Evolutionary conservation across 2,113 vertebrate genomes (phyloP), one percentile per base, ranked within the genome.

Genomic region (Hystrix brachyura): DNA sequence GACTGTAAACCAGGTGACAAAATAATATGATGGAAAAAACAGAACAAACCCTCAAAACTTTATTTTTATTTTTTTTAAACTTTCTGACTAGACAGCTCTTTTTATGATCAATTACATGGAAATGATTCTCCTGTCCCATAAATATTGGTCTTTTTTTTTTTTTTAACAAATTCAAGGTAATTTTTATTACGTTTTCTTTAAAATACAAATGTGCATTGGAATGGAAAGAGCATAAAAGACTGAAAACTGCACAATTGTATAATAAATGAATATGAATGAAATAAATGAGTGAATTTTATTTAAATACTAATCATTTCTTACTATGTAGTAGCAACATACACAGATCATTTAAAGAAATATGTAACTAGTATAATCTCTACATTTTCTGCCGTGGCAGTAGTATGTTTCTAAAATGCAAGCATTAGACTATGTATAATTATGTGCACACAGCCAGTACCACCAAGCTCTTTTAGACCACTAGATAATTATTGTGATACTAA

Each of bases 271-370:
- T 76, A 46, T 69, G 34, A 95, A 69, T 87, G 48, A 59, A 90
- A 64, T 72, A 87, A 90, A 29, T 59, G 21, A 92, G 25, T 59
- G 32, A 65, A 57, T 8, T 62, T n/a, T 93, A 80, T 71, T 85
- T 94, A 12, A 95, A 90, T 87, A 94, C 80, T 79, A 83, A 74
- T 81, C 13, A 64, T 71, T 78, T 82, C 51, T 92, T 91, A 55
- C 32, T 57, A 65, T 95, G n/a, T 79, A 60, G 11, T 87, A 38
- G 69, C 65, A 94, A 46, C 32, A 91, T 51, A 79, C 21, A 48
- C 46, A 94, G 91, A 81, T 92, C 85, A 57, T 86, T 93, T 79
- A 88, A 97, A 57, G 76, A 90, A 87, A 60, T 84, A 72, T 65
- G 93, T 88, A 80, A 97, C 72, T 23, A 82, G 19, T 51, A 51